Evolutionary conservation across 2,797 vertebrate genomes (phyloP), one percentile per base, ranked within the genome.

Genomic region (Leontopithecus rosalia): DNA sequence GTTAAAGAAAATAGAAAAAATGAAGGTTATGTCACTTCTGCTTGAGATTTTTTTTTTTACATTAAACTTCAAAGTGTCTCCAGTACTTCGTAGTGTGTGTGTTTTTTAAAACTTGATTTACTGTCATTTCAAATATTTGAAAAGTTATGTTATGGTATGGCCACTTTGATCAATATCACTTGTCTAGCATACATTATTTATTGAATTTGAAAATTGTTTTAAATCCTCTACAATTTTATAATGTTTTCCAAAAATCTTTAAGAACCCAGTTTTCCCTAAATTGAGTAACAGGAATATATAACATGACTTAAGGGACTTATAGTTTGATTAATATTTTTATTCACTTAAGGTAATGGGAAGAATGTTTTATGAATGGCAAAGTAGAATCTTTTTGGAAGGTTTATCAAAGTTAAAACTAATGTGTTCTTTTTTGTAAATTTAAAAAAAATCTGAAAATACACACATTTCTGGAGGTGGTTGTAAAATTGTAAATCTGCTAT

Each of bases 351-450:
- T 46, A 55, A 90, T 75, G 22, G 22, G 36, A 85, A 90, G 20
- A 89, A 84, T 61, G 33, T 55, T 75, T 52, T 55, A 64, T 46
- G 14, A 20, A 15, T 28, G 9, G 3, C 61, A 82, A 91, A 24
- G 72, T 52, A 95, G 39, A 84, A 41, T 14, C n/a, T 46, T 72
- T 86, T 77, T 77, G 52, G 20, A 75, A 95, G 11, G 5, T 39
- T 93, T 36, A 88, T 76, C 55, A 48, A 96, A 22, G n/a, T 94
- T 83, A 36, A 85, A 87, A 91, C 15, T 75, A 48, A 67, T 77
- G 11, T 73, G 13, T 86, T 4, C 87, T 96, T 91, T 89, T 76
- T 88, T 80, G 39, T 20, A 8, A 90, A 41, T 52, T 70, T 82
- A 36, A 77, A 95, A 55, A 81, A 12, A 57, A 76, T 11, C 36